Percentiles rank a stretch among this genome's conserved stretches.
Evolutionary conservation across 2,797 vertebrate species (phyloP).

Genomic region (Falco rusticolus): DNA sequence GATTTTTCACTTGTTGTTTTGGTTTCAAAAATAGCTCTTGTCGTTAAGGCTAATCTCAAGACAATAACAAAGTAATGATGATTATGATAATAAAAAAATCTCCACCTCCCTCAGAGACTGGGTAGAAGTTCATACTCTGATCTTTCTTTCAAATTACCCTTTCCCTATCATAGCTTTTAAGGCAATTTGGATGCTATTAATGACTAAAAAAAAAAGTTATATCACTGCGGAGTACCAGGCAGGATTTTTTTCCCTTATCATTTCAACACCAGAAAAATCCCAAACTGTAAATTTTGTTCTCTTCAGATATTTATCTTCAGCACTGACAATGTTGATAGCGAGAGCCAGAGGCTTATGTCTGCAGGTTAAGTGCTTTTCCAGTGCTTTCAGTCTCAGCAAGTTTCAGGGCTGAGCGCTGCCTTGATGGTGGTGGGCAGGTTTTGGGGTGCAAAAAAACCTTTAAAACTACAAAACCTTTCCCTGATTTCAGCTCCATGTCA

Average conservation of each 20-base stretch:
- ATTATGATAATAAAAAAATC: background rate
- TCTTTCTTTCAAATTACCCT: constrained; percentile 11
- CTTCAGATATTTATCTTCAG: background rate
- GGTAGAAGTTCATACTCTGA: constrained; percentile 17
- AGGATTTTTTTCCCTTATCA: background rate
- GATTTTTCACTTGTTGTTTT: constrained; percentile 28
- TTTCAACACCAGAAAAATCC: background rate
- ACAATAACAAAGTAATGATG: constrained; percentile 12
- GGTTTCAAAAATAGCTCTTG: constrained; percentile 57
- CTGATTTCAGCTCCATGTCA: background rate
- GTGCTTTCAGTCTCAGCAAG: background rate
- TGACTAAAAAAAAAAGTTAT: background rate
- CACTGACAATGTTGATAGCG: background rate
- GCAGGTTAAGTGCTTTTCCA: background rate
- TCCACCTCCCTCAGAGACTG: background rate
- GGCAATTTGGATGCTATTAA: background rate
- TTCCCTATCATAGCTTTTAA: background rate
- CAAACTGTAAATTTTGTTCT: background rate
- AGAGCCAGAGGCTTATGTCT: background rate
- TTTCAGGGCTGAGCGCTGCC: background rate
- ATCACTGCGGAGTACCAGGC: background rate
- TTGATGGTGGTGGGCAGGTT: background rate
- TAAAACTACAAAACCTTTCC: background rate
- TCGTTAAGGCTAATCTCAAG: constrained; percentile 35
- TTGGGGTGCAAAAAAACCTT: background rate